These are phyloP conservation scores for Lucifuga dentata DNA, from an alignment of 2,113 vertebrate genomes.

Conservation along the genomic window DNA sequence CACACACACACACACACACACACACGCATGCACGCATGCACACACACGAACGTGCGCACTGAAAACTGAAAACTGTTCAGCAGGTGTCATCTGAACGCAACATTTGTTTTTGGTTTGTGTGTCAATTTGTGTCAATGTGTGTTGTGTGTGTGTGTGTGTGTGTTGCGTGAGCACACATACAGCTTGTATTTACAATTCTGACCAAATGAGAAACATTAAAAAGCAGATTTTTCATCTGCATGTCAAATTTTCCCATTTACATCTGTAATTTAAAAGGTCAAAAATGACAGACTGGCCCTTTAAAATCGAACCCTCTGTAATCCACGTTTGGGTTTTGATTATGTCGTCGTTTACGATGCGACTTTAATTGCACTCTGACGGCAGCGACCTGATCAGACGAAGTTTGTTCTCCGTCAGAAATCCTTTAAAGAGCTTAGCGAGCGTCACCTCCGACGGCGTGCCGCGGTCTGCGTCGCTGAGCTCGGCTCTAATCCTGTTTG, in stretches of 20 bases:
- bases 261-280: too few relatives aligned
- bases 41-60: too few relatives aligned
- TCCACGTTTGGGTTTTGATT: too few relatives aligned
- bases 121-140: neutral
- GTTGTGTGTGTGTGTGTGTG: neutral
- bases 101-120: too few relatives aligned
- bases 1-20: neutral
- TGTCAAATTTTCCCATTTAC: too few relatives aligned
- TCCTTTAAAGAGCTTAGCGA: constrained; percentile 77
- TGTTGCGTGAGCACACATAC: neutral
- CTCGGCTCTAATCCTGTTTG: constrained; percentile 65
- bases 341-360: too few relatives aligned
- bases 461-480: neutral
- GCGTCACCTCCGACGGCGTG: constrained; percentile 50
- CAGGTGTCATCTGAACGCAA: constrained; percentile 1
- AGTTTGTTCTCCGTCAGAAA: constrained; percentile 63
- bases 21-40: constrained; percentile 3
- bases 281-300: too few relatives aligned
- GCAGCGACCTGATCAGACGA: constrained; percentile 74
- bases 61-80: too few relatives aligned
- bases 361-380: constrained; percentile 63
- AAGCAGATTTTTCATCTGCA: too few relatives aligned
- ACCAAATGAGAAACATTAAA: too few relatives aligned
- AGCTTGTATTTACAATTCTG: neutral
- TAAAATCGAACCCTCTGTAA: too few relatives aligned